Conservation (phyloP, 2,888 invertebrate species). For the Muscina levida region DNA sequence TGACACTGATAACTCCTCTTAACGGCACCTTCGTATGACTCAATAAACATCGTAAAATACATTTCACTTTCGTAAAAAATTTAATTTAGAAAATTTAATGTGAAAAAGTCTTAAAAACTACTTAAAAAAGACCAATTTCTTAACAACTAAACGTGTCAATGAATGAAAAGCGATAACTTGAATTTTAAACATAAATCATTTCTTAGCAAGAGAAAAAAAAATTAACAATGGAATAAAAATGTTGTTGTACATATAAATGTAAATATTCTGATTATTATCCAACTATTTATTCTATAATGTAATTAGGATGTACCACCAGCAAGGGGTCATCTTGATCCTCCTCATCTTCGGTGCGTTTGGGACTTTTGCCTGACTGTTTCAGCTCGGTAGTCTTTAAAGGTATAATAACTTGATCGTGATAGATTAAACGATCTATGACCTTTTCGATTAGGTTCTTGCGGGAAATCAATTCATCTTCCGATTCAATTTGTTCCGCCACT, state of each 20-base stretch:
- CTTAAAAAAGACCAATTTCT: constrained; percentile 11
- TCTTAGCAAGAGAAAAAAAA: too few species aligned
- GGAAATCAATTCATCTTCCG: constrained; percentile 93
- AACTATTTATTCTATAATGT: constrained; percentile 85
- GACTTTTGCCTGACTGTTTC: constrained; percentile 67
- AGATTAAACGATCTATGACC: constrained; percentile 94
- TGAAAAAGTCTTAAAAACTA: constrained; percentile 30
- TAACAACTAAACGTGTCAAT: constrained; percentile 47
- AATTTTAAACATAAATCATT: too few species aligned
- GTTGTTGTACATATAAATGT: constrained; percentile 1
- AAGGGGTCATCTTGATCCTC: constrained; percentile 87
- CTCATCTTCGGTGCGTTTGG: constrained; percentile 66
- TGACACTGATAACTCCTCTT: too few species aligned
- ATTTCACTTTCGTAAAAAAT: too few species aligned
- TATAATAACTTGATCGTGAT: constrained; percentile 82
- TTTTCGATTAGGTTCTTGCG: constrained; percentile 95
- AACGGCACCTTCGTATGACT: too few species aligned
- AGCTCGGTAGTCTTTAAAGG: constrained; percentile 76
- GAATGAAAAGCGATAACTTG: constrained; percentile 25
- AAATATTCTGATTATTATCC: not conserved
- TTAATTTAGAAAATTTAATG: constrained; percentile 10
- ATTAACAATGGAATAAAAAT: constrained; percentile 43
- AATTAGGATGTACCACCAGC: constrained; percentile 98
- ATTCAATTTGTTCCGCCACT: constrained; percentile 92
- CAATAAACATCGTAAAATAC: too few species aligned